These are phyloP conservation scores for Drosophila aldrichi DNA, from an alignment of 2,888 invertebrate species.

Conservation along the genomic window DNA sequence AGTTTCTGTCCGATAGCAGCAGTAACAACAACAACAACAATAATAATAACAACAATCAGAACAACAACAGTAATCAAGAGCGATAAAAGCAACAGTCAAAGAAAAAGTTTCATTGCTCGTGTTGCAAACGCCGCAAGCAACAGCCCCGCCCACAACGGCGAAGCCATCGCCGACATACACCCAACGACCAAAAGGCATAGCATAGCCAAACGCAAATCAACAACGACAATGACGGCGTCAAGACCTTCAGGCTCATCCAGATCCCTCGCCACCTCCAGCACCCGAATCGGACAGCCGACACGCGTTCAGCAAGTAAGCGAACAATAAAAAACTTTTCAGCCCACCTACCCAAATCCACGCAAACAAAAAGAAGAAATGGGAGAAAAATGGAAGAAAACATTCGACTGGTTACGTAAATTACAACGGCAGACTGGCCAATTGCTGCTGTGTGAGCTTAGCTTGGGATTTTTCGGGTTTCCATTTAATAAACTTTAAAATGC, in stretches of 20 bases:
- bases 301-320: conserved; percentile 77
- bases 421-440: conserved; percentile 46
- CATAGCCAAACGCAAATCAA: conserved; percentile 67
- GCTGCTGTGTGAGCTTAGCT: conserved; percentile 6
- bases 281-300: conserved; percentile 45
- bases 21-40: conserved; percentile 42
- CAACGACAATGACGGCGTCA: conserved; percentile 67
- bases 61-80: conserved; percentile 42
- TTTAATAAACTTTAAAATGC: conserved; percentile 70
- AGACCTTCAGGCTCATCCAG: conserved; percentile 47
- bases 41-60: conserved; percentile 43
- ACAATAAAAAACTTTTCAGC: conserved; percentile 71
- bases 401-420: conserved; percentile 74
- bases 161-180: conserved; percentile 5
- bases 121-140: conserved; percentile 55
- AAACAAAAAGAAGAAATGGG: neutral
- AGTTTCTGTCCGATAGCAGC: conserved; percentile 65
- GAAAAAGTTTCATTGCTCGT: conserved; percentile 65
- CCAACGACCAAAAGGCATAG: neutral
- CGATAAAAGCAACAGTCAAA: conserved; percentile 63
- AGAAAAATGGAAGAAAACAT: conserved; percentile 23
- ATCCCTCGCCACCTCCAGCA: conserved; percentile 17
- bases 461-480: conserved; percentile 27
- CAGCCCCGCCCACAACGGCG: conserved; percentile 20
- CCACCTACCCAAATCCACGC: conserved; percentile 23